Conservation (phyloP, 2,113 vertebrate genomes). For the Regulus satrapa region DNA sequence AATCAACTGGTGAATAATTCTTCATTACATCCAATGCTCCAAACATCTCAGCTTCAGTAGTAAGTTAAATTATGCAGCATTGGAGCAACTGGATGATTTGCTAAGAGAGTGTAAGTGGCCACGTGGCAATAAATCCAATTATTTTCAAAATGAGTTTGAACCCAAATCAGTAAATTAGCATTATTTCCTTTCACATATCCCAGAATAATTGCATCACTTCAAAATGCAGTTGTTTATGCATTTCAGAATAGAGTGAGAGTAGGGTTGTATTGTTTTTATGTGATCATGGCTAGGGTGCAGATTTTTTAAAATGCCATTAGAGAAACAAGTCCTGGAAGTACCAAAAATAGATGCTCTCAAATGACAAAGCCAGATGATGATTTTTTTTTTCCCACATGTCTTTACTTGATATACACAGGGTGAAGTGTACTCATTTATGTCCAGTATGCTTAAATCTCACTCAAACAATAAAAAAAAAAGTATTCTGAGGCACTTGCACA, state of each 20-base stretch:
- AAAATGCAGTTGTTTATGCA: background rate
- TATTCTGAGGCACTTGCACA: background rate
- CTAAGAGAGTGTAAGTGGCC: background rate
- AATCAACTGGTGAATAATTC: background rate
- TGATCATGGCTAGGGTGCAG: background rate
- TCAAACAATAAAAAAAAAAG: background rate
- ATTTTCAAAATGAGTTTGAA: background rate
- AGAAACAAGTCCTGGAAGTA: background rate
- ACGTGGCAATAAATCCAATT: background rate
- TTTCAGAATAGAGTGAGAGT: background rate
- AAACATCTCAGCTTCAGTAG: background rate
- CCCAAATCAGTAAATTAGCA: background rate
- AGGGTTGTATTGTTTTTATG: background rate
- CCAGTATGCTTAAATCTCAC: background rate
- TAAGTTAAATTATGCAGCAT: background rate
- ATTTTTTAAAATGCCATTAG: background rate
- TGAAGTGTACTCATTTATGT: background rate
- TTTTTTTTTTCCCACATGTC: rapidly evolving
- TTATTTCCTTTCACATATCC: background rate
- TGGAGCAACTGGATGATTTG: background rate
- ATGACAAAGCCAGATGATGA: background rate
- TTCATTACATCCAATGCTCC: background rate
- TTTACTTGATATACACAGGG: background rate
- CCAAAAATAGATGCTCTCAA: background rate
- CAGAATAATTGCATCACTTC: background rate